Percentiles rank a stretch among this genome's conserved stretches.
phyloP scores from a whole-genome alignment of 2,113 vertebrate genomes.

The Nansenia antarctica region DNA sequence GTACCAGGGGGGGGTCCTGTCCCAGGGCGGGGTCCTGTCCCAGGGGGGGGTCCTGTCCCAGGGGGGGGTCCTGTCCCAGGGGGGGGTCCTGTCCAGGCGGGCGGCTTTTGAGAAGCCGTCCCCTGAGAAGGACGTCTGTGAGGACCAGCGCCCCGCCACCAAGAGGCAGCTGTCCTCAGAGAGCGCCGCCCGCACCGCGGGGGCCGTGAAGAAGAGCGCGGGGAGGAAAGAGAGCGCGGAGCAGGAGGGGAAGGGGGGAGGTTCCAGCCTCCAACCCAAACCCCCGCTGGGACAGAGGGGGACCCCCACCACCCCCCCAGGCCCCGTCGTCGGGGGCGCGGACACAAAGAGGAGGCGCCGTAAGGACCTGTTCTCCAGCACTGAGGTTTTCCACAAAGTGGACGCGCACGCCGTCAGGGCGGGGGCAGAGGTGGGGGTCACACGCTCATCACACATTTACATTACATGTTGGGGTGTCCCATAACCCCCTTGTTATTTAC shows the following conservation, averaged over 20 bases:
- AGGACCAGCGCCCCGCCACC: conserved; percentile 66
- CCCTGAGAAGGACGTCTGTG: too few relatives aligned
- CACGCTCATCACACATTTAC: not conserved
- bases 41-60: too few relatives aligned
- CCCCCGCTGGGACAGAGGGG: conserved; percentile 4
- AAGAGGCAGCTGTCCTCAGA: conserved; percentile 78
- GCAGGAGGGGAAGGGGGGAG: too few relatives aligned
- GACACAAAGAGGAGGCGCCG: conserved; percentile 56
- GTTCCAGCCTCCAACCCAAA: too few relatives aligned
- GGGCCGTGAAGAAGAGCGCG: conserved; percentile 65
- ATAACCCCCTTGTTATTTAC: too few relatives aligned
- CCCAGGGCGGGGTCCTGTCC: too few relatives aligned
- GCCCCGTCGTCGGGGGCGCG: conserved; percentile 4
- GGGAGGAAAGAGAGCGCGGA: conserved; percentile 57
- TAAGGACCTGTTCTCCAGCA: conserved; percentile 70
- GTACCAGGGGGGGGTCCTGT: too few relatives aligned
- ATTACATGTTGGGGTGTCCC: not conserved
- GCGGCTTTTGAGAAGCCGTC: too few relatives aligned
- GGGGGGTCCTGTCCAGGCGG: too few relatives aligned
- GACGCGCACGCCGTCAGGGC: conserved; percentile 64
- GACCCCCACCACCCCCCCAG: not conserved
- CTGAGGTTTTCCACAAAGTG: conserved; percentile 57
- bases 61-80: too few relatives aligned
- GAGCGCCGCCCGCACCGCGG: conserved; percentile 66
- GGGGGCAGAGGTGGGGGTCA: conserved; percentile 68